phyloP scores from a whole-genome alignment of 2,113 vertebrate species.

The Rhineura floridana region DNA sequence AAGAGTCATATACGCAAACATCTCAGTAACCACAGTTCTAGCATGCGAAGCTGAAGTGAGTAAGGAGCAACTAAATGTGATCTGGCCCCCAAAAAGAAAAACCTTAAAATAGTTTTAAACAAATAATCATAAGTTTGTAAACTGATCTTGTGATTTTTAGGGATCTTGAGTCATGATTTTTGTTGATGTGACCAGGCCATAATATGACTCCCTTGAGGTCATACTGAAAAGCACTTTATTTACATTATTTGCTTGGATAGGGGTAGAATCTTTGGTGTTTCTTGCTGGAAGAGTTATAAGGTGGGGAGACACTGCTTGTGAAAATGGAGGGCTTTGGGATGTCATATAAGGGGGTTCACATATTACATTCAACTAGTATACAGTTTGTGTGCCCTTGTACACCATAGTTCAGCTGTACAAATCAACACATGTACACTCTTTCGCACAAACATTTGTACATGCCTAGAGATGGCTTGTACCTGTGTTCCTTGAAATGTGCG shows the following conservation, averaged over 20 bases:
- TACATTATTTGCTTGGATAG: not conserved
- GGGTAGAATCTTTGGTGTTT: not conserved
- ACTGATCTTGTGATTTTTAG: not conserved
- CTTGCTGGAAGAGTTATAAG: constrained; percentile 4
- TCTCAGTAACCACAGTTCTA: not conserved
- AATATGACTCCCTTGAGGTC: not conserved
- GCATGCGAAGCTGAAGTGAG: not conserved
- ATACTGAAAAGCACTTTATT: not conserved
- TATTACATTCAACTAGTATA: too few species aligned
- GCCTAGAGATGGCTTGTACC: too few species aligned
- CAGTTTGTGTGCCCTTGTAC: too few species aligned
- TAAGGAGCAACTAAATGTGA: too few species aligned
- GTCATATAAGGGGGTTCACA: not conserved
- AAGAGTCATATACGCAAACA: not conserved
- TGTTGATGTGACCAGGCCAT: not conserved
- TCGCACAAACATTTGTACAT: too few species aligned
- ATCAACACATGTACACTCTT: too few species aligned
- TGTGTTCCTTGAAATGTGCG: too few species aligned
- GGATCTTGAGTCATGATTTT: not conserved
- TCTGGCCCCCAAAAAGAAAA: not conserved
- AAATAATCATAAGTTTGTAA: not conserved
- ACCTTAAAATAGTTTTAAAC: not conserved
- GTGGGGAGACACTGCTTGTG: constrained; percentile 11
- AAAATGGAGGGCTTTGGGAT: not conserved
- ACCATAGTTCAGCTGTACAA: too few species aligned